Evolutionary conservation across 37 sponge, comb jelly and placozoan genomes (phyloP).

Genomic region (Haliclona indistincta): DNA sequence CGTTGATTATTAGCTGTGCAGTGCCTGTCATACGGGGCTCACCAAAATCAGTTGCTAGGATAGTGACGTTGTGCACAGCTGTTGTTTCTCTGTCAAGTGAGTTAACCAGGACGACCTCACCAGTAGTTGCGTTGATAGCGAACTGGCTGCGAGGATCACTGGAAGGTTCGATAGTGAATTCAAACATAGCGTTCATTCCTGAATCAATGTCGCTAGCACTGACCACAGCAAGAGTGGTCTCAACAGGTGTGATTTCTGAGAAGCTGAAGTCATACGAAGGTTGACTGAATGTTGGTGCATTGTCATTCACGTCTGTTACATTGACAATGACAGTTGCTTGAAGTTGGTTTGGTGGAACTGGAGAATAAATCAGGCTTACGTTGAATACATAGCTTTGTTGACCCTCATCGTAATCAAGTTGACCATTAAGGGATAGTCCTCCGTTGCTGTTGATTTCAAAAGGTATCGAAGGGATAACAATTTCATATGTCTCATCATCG

Average conservation of each 20-base stretch:
- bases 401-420: slow-evolving; percentile 37
- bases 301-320: slow-evolving; percentile 65
- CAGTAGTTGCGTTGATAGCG: slow-evolving; percentile 15
- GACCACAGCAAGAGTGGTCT: not conserved
- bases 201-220: slow-evolving; percentile 49
- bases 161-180: not conserved
- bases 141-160: slow-evolving; percentile 12
- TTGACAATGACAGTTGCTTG: slow-evolving; percentile 28
- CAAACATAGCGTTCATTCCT: slow-evolving; percentile 11
- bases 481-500: slow-evolving; percentile 14
- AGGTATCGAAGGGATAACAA: not conserved
- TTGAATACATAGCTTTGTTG: slow-evolving; percentile 1
- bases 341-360: slow-evolving; percentile 8
- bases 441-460: slow-evolving; percentile 24
- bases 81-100: slow-evolving; percentile 41
- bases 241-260: slow-evolving; percentile 17
- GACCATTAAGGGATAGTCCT: not conserved
- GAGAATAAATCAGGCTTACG: not conserved
- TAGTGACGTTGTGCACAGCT: slow-evolving; percentile 8
- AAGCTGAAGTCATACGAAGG: not conserved
- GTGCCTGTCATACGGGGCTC: slow-evolving; percentile 15
- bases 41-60: slow-evolving; percentile 36
- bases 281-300: slow-evolving; percentile 50
- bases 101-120: slow-evolving; percentile 11
- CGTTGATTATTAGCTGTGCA: slow-evolving; percentile 26